Percentiles rank a stretch among this genome's conserved stretches.
These are phyloP conservation scores for Erpornis zantholeuca DNA, from an alignment of 2,113 vertebrate species.

Conservation along the genomic window DNA sequence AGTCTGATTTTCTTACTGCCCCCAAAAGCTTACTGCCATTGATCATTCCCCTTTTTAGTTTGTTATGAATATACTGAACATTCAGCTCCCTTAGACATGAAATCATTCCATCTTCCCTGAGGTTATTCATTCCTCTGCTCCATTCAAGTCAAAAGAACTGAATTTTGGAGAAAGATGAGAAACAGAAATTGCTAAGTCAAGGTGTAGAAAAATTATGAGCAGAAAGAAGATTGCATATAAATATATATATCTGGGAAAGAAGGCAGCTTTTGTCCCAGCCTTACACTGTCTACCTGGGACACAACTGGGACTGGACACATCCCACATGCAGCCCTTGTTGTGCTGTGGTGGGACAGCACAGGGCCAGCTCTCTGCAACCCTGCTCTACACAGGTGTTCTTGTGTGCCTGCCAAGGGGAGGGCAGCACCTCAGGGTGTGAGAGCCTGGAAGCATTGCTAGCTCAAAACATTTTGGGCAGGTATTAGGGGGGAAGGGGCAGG, in stretches of 20 bases:
- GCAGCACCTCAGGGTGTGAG: background rate
- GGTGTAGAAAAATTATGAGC: background rate
- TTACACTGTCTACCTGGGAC: background rate
- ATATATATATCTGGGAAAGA: background rate
- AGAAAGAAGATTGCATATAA: background rate
- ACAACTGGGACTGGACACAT: background rate
- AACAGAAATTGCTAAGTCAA: background rate
- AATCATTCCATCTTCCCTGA: background rate
- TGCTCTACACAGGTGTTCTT: rapidly evolving
- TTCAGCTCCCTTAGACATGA: background rate
- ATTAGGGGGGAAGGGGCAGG: background rate
- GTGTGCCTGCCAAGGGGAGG: background rate
- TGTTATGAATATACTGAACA: background rate
- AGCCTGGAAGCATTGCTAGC: background rate
- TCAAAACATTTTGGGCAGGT: background rate
- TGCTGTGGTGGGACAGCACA: background rate
- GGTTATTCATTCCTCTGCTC: background rate
- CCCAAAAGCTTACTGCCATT: background rate
- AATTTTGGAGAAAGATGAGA: background rate
- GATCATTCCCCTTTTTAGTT: background rate
- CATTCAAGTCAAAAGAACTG: background rate
- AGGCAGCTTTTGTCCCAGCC: background rate
- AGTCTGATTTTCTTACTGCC: background rate
- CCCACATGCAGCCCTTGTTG: background rate
- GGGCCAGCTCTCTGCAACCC: background rate